phyloP scores from a whole-genome alignment of 2,113 vertebrate species.

The Guaruba guarouba region DNA sequence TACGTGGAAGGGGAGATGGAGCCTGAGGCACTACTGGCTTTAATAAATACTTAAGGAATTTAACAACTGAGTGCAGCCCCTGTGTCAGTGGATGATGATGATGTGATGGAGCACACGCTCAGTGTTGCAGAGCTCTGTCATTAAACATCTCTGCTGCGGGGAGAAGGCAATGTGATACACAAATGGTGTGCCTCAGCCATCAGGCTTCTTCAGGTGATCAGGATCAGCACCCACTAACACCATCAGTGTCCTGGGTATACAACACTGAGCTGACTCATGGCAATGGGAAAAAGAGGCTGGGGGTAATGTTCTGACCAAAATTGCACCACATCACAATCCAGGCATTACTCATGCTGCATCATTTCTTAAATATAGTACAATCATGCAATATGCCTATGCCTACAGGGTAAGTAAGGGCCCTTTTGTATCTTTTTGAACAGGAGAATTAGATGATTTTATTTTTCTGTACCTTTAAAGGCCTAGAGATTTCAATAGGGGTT shows the following conservation, averaged over 20 bases:
- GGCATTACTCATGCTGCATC: conserved; percentile 32
- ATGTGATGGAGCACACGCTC: background rate
- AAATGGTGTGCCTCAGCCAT: background rate
- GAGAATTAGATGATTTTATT: background rate
- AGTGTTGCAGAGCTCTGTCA: background rate
- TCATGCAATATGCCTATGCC: background rate
- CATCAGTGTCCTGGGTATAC: background rate
- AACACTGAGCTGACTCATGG: conserved; percentile 12
- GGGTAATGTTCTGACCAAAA: conserved; percentile 24
- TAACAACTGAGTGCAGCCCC: conserved; percentile 1
- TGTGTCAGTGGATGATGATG: background rate
- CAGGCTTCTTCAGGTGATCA: background rate
- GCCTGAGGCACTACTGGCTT: conserved; percentile 63
- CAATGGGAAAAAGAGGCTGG: background rate
- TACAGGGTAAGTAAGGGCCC: background rate
- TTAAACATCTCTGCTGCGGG: background rate
- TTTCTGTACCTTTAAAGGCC: background rate
- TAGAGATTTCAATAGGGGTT: background rate
- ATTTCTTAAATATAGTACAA: conserved; percentile 7
- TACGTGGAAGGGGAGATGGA: conserved; percentile 13
- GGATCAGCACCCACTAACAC: background rate
- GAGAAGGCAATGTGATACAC: background rate
- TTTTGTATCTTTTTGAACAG: background rate
- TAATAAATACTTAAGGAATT: conserved; percentile 66
- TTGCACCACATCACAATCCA: background rate